Evolutionary conservation across 2,113 vertebrate species (phyloP).

Genomic region (Melozone crissalis): DNA sequence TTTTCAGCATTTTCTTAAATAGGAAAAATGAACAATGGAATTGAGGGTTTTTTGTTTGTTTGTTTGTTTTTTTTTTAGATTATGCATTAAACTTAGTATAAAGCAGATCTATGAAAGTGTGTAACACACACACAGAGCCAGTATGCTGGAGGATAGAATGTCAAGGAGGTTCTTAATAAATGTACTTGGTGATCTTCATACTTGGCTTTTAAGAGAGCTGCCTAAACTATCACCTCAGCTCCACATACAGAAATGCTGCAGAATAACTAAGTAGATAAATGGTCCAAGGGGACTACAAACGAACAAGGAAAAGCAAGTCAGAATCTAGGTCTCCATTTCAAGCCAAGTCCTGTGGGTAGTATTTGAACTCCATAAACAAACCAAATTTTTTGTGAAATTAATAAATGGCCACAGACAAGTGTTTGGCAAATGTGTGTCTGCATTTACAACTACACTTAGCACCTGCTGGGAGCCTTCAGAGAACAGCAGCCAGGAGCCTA

Average conservation of each 20-base stretch:
- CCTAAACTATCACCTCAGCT: neutral
- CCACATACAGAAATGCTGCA: neutral
- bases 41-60: fast-evolving
- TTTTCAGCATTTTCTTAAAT: neutral
- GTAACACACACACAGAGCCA: neutral
- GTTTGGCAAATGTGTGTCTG: neutral
- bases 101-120: neutral
- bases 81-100: neutral
- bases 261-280: neutral
- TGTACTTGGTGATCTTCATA: neutral
- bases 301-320: neutral
- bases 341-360: neutral
- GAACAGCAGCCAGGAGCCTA: neutral
- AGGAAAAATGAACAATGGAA: neutral
- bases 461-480: neutral
- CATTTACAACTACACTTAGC: neutral
- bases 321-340: neutral
- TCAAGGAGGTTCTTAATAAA: neutral
- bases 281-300: neutral
- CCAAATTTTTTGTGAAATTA: neutral
- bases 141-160: neutral
- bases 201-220: neutral
- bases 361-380: neutral
- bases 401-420: neutral
- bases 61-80: neutral